A percentile compares a stretch with the other conserved stretches of the same genome.
Conservation (phyloP, 2,113 vertebrate species). For the Lanius ludovicianus region DNA sequence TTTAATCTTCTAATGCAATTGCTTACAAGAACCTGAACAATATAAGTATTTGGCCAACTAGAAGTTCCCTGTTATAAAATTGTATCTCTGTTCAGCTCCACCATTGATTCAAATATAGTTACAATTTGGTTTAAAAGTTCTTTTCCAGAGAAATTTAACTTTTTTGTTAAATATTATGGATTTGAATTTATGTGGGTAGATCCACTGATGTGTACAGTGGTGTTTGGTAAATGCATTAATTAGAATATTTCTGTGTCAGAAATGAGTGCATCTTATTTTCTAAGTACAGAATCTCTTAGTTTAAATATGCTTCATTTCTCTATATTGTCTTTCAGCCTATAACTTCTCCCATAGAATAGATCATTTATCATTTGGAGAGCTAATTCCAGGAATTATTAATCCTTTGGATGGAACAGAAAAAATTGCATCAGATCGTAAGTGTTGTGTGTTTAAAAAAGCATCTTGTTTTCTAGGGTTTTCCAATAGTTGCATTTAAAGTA, state of each 20-base stretch:
- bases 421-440: slow-evolving; percentile 88
- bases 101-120: neutral
- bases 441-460: neutral
- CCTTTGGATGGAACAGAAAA: slow-evolving; percentile 97
- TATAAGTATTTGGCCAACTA: neutral
- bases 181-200: neutral
- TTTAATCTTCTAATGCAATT: neutral
- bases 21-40: neutral
- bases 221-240: neutral
- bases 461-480: neutral
- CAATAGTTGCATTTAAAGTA: neutral
- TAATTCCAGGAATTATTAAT: slow-evolving; percentile 91
- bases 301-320: neutral
- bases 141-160: neutral
- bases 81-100: neutral
- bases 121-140: neutral
- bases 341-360: slow-evolving; percentile 99
- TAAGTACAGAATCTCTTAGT: neutral
- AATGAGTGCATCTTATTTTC: neutral
- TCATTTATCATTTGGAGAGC: slow-evolving; percentile 95
- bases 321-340: slow-evolving; percentile 80
- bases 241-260: neutral
- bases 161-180: neutral
- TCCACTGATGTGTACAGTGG: neutral
- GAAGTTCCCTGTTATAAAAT: neutral